These are phyloP conservation scores for Stichopus horrens DNA, from an alignment of 53 echinoderm and acorn worm genomes.

Conservation along the genomic window DNA sequence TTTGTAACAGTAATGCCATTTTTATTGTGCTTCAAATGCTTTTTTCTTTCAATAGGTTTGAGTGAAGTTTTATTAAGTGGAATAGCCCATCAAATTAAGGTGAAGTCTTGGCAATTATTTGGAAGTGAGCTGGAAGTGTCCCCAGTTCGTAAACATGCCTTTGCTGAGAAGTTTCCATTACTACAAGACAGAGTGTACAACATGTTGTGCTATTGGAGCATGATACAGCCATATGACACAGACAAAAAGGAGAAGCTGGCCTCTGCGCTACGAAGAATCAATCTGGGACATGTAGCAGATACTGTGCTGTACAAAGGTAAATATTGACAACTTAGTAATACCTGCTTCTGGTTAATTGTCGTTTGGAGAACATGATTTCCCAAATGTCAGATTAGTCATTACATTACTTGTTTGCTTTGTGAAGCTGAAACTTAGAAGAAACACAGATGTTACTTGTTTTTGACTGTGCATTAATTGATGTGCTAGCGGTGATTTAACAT, in stretches of 20 bases:
- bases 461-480: too few relatives aligned
- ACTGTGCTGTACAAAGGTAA: neutral
- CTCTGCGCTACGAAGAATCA: neutral
- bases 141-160: neutral
- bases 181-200: neutral
- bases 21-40: neutral
- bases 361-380: too few relatives aligned
- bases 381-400: too few relatives aligned
- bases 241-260: too few relatives aligned
- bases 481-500: too few relatives aligned
- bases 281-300: neutral
- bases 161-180: neutral
- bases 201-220: slow-evolving; percentile 7
- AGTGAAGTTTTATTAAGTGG: neutral
- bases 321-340: too few relatives aligned
- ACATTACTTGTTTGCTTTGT: too few relatives aligned
- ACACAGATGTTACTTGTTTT: too few relatives aligned
- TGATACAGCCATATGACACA: neutral
- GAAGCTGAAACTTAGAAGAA: too few relatives aligned
- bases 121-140: neutral
- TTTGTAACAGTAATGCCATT: too few relatives aligned
- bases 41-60: neutral
- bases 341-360: neutral
- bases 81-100: neutral
- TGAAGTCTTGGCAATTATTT: neutral